A percentile compares a stretch with the other conserved stretches of the same genome.
These are phyloP conservation scores for Ciconia maguari DNA, from an alignment of 2,113 vertebrate genomes.

Conservation along the genomic window DNA sequence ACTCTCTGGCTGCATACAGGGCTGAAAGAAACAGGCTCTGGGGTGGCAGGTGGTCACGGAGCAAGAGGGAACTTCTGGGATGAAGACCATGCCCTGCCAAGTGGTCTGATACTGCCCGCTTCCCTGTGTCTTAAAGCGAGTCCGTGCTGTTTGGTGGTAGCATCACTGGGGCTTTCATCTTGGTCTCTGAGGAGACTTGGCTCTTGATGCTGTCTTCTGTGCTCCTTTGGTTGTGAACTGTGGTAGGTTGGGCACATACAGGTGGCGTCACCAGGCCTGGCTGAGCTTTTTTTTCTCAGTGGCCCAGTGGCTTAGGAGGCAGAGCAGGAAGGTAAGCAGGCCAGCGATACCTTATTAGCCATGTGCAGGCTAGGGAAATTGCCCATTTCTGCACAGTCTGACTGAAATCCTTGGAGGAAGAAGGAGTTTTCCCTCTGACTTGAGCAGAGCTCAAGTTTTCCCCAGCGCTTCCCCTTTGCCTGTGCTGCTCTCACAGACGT, in stretches of 20 bases:
- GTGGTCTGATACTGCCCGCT: neutral
- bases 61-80: neutral
- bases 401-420: neutral
- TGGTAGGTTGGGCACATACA: neutral
- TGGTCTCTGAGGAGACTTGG: neutral
- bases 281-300: neutral
- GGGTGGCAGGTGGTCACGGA: fast-evolving
- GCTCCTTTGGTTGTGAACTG: neutral
- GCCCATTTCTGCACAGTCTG: neutral
- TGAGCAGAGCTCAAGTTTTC: neutral
- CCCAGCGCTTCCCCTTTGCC: neutral
- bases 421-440: neutral
- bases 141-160: neutral
- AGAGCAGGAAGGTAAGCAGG: neutral
- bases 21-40: neutral
- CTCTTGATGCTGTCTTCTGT: neutral
- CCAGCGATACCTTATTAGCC: neutral
- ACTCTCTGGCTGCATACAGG: neutral
- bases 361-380: neutral
- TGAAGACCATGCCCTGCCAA: neutral
- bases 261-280: neutral
- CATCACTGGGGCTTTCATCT: neutral
- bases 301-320: neutral
- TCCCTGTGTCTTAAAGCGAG: fast-evolving
- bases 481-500: neutral